Evolutionary conservation across 1,140 invertebrate species (phyloP).

Genomic region (Platorchestia sp.): DNA sequence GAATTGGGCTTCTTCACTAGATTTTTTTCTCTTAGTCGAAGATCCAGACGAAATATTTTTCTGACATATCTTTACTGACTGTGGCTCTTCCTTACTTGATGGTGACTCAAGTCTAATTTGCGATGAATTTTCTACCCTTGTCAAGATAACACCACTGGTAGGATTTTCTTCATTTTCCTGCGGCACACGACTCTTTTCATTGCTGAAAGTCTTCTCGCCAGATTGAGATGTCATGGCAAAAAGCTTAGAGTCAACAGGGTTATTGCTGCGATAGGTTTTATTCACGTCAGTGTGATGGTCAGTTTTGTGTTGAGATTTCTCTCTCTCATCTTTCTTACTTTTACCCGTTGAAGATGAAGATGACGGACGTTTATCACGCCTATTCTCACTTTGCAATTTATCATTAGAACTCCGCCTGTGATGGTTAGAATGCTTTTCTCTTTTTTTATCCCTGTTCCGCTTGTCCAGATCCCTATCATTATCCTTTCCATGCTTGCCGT

Average conservation of each 20-base stretch:
- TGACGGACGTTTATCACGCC: background rate
- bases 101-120: background rate
- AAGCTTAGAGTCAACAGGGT: background rate
- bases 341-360: background rate
- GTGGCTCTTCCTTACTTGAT: background rate
- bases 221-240: background rate
- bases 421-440: background rate
- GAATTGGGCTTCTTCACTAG: background rate
- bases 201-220: background rate
- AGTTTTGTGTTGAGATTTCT: background rate
- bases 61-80: background rate
- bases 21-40: background rate
- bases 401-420: background rate
- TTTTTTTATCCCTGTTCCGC: background rate
- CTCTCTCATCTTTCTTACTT: background rate
- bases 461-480: background rate
- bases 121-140: background rate
- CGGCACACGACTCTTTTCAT: background rate
- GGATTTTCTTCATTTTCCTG: background rate
- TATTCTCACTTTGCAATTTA: background rate
- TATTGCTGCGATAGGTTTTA: background rate
- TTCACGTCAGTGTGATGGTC: background rate
- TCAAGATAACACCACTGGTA: background rate
- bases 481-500: background rate
- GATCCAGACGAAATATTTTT: background rate